Percentiles rank a stretch among this genome's conserved stretches.
phyloP scores from a whole-genome alignment of 2,113 vertebrate species.

The Python bivittatus region DNA sequence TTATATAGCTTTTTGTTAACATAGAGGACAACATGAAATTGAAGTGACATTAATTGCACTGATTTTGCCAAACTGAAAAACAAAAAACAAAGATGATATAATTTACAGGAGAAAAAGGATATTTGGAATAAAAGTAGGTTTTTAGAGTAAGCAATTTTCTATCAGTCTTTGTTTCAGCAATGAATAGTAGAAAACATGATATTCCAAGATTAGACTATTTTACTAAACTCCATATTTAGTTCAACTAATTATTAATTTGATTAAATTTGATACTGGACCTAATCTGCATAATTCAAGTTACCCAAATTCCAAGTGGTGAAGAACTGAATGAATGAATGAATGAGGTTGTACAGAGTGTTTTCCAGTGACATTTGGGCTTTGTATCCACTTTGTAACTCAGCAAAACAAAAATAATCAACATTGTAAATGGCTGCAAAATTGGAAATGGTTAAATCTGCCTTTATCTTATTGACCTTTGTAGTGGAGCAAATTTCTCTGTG shows the following conservation, averaged over 20 bases:
- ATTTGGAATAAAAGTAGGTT: not conserved
- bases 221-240: not conserved
- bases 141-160: not conserved
- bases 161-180: not conserved
- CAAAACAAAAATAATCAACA: not conserved
- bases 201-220: not conserved
- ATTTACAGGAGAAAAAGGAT: not conserved
- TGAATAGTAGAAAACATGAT: too few relatives aligned
- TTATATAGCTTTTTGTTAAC: not conserved
- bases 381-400: not conserved
- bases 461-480: slow-evolving; percentile 1
- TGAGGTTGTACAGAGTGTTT: not conserved
- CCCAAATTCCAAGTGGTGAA: not conserved
- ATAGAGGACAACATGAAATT: not conserved
- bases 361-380: not conserved
- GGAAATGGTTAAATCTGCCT: not conserved
- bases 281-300: not conserved
- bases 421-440: not conserved
- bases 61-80: not conserved
- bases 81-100: not conserved
- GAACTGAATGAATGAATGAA: not conserved
- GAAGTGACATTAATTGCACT: not conserved
- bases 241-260: not conserved
- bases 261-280: not conserved
- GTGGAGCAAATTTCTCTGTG: not conserved